phyloP scores from a whole-genome alignment of 1,140 invertebrate species.

The Mizuhopecten yessoensis region DNA sequence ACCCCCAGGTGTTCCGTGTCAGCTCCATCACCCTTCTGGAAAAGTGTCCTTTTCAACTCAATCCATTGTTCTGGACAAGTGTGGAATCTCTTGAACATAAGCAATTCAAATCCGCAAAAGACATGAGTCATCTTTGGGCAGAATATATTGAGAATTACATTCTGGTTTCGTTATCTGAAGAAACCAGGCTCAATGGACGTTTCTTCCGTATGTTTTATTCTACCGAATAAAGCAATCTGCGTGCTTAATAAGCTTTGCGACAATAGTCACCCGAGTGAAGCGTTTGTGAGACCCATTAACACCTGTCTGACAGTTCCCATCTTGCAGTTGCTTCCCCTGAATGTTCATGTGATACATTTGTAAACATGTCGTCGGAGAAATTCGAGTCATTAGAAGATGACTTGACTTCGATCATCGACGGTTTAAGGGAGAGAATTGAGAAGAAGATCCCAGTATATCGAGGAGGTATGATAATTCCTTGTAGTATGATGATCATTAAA shows the following conservation, averaged over 20 bases:
- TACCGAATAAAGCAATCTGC: neutral
- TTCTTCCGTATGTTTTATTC: neutral
- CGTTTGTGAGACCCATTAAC: neutral
- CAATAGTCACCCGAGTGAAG: neutral
- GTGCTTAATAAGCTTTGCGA: neutral
- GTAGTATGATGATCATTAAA: neutral
- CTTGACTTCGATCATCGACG: conserved; percentile 79
- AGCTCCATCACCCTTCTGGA: conserved; percentile 66
- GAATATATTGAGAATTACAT: conserved; percentile 26
- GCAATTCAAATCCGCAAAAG: conserved; percentile 80
- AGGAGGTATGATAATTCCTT: conserved; percentile 72
- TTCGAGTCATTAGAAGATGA: conserved; percentile 85
- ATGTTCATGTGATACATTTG: conserved; percentile 26
- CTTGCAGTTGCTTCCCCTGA: neutral
- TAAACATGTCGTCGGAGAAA: conserved; percentile 84
- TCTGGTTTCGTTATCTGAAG: conserved; percentile 19
- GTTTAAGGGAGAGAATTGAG: conserved; percentile 78
- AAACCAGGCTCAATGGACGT: neutral
- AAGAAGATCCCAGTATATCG: conserved; percentile 70
- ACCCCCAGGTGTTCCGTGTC: conserved; percentile 60
- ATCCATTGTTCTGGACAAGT: conserved; percentile 73
- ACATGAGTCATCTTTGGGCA: conserved; percentile 66
- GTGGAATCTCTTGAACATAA: conserved; percentile 78
- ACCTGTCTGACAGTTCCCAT: neutral
- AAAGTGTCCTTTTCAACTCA: conserved; percentile 74